Evolutionary conservation across 2,888 invertebrate genomes (phyloP), one percentile per base, ranked within the genome.

Genomic region (Pseudococcus jackbeardsleyi): DNA sequence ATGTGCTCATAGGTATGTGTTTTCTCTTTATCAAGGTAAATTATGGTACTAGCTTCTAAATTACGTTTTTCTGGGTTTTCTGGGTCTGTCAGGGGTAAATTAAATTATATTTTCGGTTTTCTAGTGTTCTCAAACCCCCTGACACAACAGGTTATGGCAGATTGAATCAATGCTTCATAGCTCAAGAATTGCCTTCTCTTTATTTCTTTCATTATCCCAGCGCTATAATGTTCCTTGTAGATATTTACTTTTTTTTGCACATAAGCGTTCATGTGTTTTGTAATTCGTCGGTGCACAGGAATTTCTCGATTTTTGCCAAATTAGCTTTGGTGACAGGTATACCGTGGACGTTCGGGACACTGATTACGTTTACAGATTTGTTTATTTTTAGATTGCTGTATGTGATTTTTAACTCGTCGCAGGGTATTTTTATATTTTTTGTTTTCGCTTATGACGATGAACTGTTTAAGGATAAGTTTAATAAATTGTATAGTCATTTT

Each of bases 341-440:
- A 79, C 79, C 79, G 9, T 79, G 79, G 79, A 79, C 42, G 17
- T 42, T 79, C 7, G 46, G n/a, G 0, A 39, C 42, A 0, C n/a
- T 79, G 8, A 19, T 79, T 8, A 79, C 42, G 11, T 42, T 79
- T 0, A 46, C 79, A 7, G 12, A 79, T 42, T n/a, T 1, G 17
- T 3, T 7, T 1, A 15, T 79, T n/a, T 15, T 79, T 3, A 17
- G 7, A 79, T 79, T 79, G 17, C 19, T 79, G 17, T 79, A 79
- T 15, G 39, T 39, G 42, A 19, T 79, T 39, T 42, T 79, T n/a
- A 79, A 79, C 42, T 39, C 79, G 39, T 79, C 79, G 42, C 79
- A 79, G 42, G 79, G 79, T 42, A 79, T 79, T 42, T 79, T 79
- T 22, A 42, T 79, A 79, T 79, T 79, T 79, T 79, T 42, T 26